Evolutionary conservation across 2,888 invertebrate genomes (phyloP), one percentile per base, ranked within the genome.

Genomic region (Hedychridium roseum): DNA sequence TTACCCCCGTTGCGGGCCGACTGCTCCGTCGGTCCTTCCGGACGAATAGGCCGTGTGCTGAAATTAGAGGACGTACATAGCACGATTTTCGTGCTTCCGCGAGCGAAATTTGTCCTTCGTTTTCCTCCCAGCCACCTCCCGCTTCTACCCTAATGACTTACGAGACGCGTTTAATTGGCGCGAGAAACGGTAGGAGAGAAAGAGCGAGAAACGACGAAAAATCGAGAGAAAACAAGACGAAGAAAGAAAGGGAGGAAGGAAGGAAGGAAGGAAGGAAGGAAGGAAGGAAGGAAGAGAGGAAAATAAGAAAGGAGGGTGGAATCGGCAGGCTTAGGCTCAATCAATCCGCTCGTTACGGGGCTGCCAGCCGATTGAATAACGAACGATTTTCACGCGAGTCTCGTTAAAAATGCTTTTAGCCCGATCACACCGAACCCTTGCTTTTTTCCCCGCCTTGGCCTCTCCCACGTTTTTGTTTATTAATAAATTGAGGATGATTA

Each of bases 401-500:
- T 70, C 66, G 65, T 70, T 69, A 67, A 70, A 69, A 70, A 70
- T 67, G 61, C 68, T 54, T 66, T 58, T 41, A 53, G 48, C 44
- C 3, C 23, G 23, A 30, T 3, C 9, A 20, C 41, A 39, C 27
- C 18, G 39, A 17, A 40, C 40, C 44, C 50, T 53, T 55, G 32
- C 28, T 26, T 9, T 16, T 7, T 57, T 51, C 46, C 54, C 30
- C 21, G 23, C 34, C 58, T 44, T 43, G 51, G 47, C 45, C 54
- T 42, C 48, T 18, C 34, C 32, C 31, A 26, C 32, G 12, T 11
- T 27, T 9, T 49, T 14, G 17, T 30, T 20, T 31, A 11, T n/a
- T n/a, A n/a, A n/a, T n/a, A n/a, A n/a, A n/a, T n/a, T n/a, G n/a
- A n/a, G n/a, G n/a, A n/a, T n/a, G n/a, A n/a, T n/a, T n/a, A 30